Percentiles rank a stretch among this genome's conserved stretches.
These are phyloP conservation scores for Lerista edwardsae DNA, from an alignment of 2,797 vertebrate genomes.

Conservation along the genomic window DNA sequence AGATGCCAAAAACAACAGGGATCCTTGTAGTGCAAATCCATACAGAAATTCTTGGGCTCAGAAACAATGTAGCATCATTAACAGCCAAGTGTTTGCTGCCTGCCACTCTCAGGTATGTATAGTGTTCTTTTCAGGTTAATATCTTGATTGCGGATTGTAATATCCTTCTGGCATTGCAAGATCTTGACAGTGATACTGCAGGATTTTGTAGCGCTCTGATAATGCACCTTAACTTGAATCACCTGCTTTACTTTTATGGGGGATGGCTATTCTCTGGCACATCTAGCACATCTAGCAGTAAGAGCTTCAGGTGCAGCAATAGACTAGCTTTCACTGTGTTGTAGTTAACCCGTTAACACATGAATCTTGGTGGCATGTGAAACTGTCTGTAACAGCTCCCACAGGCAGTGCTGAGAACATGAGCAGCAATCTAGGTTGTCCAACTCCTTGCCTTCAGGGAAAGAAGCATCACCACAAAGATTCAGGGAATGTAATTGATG, in stretches of 20 bases:
- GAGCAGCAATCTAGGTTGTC: neutral
- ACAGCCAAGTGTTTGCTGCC: constrained; percentile 75
- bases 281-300: neutral
- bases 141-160: neutral
- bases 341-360: neutral
- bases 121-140: neutral
- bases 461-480: neutral
- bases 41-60: constrained; percentile 84
- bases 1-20: constrained; percentile 62
- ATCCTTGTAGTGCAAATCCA: constrained; percentile 78
- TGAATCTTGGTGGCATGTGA: neutral
- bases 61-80: constrained; percentile 84
- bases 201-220: neutral
- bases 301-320: neutral
- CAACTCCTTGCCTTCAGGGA: neutral
- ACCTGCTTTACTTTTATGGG: neutral
- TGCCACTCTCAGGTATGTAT: constrained; percentile 81
- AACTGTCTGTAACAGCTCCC: neutral
- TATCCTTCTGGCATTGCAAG: neutral
- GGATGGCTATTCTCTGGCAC: neutral
- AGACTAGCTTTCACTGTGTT: neutral
- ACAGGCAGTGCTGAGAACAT: neutral
- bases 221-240: neutral
- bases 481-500: neutral
- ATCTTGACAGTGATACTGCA: neutral